phyloP scores from a whole-genome alignment of 2,888 invertebrate genomes.

The Lottia gigantea region DNA sequence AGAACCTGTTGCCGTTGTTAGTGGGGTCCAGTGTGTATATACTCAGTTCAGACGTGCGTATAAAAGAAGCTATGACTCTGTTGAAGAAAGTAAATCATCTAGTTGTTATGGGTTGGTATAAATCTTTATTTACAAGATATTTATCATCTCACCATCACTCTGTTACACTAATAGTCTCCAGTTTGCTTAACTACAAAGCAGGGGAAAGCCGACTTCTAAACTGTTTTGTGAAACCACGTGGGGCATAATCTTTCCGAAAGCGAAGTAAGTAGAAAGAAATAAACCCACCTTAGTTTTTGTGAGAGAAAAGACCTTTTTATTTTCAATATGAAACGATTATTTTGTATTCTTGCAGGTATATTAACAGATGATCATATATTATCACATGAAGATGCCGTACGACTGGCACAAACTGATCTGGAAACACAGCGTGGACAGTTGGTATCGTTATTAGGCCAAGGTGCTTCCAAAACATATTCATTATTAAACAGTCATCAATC shows the following conservation, averaged over 20 bases:
- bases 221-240: too few relatives aligned
- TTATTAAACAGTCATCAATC: constrained; percentile 31
- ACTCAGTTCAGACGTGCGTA: constrained; percentile 22
- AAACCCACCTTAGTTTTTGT: too few relatives aligned
- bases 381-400: constrained; percentile 26
- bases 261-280: too few relatives aligned
- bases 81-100: not conserved
- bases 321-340: too few relatives aligned
- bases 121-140: too few relatives aligned
- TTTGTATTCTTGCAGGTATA: constrained; percentile 28
- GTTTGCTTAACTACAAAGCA: too few relatives aligned
- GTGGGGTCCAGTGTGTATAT: constrained; percentile 24
- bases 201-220: too few relatives aligned
- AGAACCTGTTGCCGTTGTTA: constrained; percentile 28
- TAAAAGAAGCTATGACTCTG: constrained; percentile 21
- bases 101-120: too few relatives aligned
- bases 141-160: too few relatives aligned
- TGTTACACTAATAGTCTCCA: too few relatives aligned
- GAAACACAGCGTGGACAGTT: constrained; percentile 31
- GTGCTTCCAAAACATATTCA: constrained; percentile 28
- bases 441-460: constrained; percentile 25
- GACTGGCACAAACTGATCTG: constrained; percentile 27
- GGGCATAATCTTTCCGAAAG: too few relatives aligned
- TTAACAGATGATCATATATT: constrained; percentile 34
- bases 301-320: too few relatives aligned